A percentile compares a stretch with the other conserved stretches of the same genome.
phyloP scores from a whole-genome alignment of 2,888 invertebrate species.

The Poecilobothrus nobilitatus region DNA sequence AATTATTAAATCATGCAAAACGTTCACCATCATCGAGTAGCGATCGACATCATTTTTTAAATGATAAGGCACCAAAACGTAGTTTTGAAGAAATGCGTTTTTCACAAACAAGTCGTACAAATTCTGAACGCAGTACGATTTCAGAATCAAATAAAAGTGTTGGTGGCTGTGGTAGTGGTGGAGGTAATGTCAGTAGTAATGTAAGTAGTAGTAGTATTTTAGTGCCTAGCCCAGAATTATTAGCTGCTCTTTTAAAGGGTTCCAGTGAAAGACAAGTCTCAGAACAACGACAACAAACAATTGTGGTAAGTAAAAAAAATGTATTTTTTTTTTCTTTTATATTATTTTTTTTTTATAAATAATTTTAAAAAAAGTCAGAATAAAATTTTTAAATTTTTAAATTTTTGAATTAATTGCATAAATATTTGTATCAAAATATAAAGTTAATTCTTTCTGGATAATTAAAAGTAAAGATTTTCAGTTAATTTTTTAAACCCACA shows the following conservation, averaged over 20 bases:
- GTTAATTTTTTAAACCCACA: no score
- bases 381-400: not conserved
- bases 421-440: no score
- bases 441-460: no score
- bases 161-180: not conserved
- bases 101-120: conserved; percentile 23
- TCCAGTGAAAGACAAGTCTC: conserved; percentile 69
- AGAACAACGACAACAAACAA: conserved; percentile 44
- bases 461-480: no score
- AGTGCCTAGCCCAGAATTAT: conserved; percentile 54
- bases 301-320: conserved; percentile 37
- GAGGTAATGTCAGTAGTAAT: conserved; percentile 1
- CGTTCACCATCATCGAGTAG: conserved; percentile 38
- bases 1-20: conserved; percentile 32
- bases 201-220: conserved; percentile 24
- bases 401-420: no score
- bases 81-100: conserved; percentile 32
- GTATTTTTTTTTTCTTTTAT: not conserved
- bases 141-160: conserved; percentile 19
- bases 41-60: conserved; percentile 22
- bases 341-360: no score
- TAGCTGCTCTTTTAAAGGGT: conserved; percentile 68
- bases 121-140: conserved; percentile 22
- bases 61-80: conserved; percentile 31
- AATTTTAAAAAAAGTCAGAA: not conserved